Evolutionary conservation across 2,797 vertebrate species (phyloP).

Genomic region (Anisognathus igniventris): DNA sequence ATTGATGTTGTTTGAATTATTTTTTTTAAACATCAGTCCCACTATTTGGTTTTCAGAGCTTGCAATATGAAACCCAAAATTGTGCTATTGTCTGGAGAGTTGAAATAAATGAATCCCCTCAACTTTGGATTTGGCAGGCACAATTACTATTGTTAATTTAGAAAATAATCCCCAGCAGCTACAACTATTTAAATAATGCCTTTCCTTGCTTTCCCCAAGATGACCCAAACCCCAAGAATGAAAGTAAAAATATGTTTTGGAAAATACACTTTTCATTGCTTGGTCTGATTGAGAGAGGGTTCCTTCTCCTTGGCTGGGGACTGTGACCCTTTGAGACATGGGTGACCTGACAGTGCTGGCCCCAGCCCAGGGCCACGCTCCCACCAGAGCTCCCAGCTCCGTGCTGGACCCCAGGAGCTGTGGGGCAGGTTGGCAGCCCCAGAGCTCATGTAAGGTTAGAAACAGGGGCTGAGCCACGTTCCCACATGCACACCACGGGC

Average conservation of each 20-base stretch:
- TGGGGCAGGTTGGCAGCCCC: neutral
- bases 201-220: neutral
- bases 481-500: fast-evolving
- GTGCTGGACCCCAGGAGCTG: fast-evolving
- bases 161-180: slow-evolving; percentile 54
- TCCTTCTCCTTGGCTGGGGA: neutral
- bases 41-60: slow-evolving; percentile 57
- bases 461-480: neutral
- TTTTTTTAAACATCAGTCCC: neutral
- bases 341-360: fast-evolving
- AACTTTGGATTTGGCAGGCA: slow-evolving; percentile 46
- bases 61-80: slow-evolving; percentile 60
- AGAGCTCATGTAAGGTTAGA: fast-evolving
- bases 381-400: fast-evolving
- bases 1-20: slow-evolving; percentile 22
- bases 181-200: slow-evolving; percentile 46
- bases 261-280: neutral
- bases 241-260: slow-evolving; percentile 15
- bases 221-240: slow-evolving; percentile 15
- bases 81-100: slow-evolving; percentile 32
- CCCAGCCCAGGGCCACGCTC: neutral
- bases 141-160: slow-evolving; percentile 60
- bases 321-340: fast-evolving
- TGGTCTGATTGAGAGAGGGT: neutral
- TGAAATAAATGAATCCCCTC: slow-evolving; percentile 7